These are phyloP conservation scores for Tenrec ecaudatus DNA, from an alignment of 2,113 vertebrate genomes.

Conservation along the genomic window DNA sequence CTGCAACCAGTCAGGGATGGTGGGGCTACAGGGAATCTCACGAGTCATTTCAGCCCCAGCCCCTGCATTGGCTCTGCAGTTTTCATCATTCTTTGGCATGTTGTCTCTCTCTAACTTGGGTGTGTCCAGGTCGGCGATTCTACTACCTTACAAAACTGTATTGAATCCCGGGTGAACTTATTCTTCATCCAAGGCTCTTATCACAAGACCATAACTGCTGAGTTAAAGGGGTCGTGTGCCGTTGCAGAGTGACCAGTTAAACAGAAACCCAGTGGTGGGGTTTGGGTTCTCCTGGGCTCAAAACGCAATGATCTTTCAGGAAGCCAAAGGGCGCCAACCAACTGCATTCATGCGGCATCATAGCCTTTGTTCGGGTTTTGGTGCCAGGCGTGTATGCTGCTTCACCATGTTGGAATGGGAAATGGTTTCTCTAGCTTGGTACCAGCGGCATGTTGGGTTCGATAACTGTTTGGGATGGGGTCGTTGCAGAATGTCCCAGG, in stretches of 20 bases:
- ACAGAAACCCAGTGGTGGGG: not conserved
- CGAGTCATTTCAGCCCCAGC: not conserved
- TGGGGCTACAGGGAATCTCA: not conserved
- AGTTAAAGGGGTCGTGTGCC: accelerated
- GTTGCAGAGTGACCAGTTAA: not conserved
- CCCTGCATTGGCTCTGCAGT: not conserved
- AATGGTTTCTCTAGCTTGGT: not conserved
- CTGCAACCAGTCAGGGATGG: not conserved
- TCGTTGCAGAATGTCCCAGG: accelerated
- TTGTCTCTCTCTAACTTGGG: not conserved
- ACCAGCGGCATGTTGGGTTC: not conserved
- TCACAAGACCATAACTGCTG: not conserved
- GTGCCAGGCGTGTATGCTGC: not conserved
- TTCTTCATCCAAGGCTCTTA: not conserved
- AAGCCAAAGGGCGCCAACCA: not conserved
- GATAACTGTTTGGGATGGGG: not conserved
- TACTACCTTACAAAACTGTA: not conserved
- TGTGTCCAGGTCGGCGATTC: not conserved
- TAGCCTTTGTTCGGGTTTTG: not conserved
- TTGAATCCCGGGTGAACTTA: not conserved
- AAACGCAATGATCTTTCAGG: not conserved
- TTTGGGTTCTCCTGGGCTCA: not conserved
- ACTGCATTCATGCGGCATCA: not conserved
- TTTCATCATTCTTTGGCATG: conserved; percentile 51
- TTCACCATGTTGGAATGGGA: not conserved